phyloP scores from a whole-genome alignment of 2,888 invertebrate species.

The Alviniconcha strummeri region DNA sequence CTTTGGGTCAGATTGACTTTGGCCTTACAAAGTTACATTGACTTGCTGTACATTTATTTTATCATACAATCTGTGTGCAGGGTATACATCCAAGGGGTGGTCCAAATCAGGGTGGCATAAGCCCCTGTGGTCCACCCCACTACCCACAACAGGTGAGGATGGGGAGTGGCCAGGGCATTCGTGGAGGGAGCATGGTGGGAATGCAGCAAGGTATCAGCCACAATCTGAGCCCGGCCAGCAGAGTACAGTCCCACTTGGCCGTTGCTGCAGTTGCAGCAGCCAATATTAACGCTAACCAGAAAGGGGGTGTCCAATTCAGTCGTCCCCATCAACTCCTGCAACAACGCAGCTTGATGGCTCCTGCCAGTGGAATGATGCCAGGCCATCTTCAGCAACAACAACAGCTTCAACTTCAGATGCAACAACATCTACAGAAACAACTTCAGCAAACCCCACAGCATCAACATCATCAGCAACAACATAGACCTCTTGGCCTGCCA shows the following conservation, averaged over 20 bases:
- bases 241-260: neutral
- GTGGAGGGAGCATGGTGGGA: neutral
- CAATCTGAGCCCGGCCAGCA: neutral
- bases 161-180: neutral
- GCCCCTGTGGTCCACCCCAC: neutral
- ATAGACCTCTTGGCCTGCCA: slow-evolving; percentile 12
- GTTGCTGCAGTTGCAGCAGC: neutral
- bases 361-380: neutral
- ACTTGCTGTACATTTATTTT: too few relatives aligned
- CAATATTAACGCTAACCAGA: neutral
- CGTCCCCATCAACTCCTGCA: neutral
- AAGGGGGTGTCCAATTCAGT: neutral
- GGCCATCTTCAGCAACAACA: neutral
- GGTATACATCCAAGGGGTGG: too few relatives aligned
- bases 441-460: slow-evolving; percentile 28
- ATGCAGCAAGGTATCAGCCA: neutral
- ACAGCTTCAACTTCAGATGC: neutral
- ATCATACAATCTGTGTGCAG: neutral
- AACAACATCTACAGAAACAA: neutral
- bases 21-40: too few relatives aligned
- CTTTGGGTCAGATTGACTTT: too few relatives aligned
- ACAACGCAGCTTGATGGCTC: neutral
- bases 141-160: neutral
- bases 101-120: too few relatives aligned
- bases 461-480: slow-evolving; percentile 26